Evolutionary conservation across 2,113 vertebrate species (phyloP), one percentile per base, ranked within the genome.

Genomic region (Microtus oregoni): DNA sequence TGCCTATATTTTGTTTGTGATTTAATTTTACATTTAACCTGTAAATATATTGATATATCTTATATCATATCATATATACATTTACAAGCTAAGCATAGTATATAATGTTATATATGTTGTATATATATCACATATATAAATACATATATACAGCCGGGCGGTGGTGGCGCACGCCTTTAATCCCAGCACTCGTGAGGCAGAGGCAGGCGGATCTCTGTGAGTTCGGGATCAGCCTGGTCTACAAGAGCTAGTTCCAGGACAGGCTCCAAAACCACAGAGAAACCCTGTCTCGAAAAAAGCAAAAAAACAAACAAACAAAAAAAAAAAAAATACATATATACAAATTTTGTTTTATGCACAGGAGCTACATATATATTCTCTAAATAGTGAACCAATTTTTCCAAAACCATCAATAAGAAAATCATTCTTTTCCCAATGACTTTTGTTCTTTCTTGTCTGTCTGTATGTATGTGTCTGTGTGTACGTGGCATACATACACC

Each of bases 1-100:
- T 1, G 65, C 14, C 58, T 92, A 24, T 52, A 77, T 35, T 63
- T 67, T 44, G 6, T 63, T 67, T 22, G 26, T n/a, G 22, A 35
- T 68, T 94, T 86, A 90, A 75, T 87, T 76, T 90, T 86, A 95
- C 38, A 76, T 68, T 81, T 81, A 95, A 75, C 26, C 61, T 75
- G 24, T 75, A 41, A 75, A 30, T 88, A n/a, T 26, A 47, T 67
- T 19, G 55, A 55, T 35, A 52, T 32, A 55, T 55, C 32, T n/a
- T 70, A 35, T 70, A 55, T 55, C 32, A 70, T 70, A 35, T 70
- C 35, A 72, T 72, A 19, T 72, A 79, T 55, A 22, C 22, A 41
- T n/a, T 38, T 38, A 38, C 8, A 73, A 19, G 19, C 20, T 38
- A 73, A 73, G n/a, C n/a, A 7, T 72, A 72, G 19, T 38, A 73